phyloP scores from a whole-genome alignment of 1,140 invertebrate genomes.

The Nomia melanderi region DNA sequence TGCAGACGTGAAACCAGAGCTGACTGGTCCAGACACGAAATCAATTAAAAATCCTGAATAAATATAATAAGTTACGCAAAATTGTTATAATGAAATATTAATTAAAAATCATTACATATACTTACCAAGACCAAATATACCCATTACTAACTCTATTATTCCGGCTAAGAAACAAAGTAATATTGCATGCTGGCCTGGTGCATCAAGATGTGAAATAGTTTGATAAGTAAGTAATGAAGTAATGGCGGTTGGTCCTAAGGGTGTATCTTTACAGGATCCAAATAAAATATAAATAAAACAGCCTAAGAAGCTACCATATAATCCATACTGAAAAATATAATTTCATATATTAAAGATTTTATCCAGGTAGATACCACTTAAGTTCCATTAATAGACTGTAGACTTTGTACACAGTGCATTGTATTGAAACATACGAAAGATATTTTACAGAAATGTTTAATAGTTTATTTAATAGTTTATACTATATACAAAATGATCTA shows the following conservation, averaged over 20 bases:
- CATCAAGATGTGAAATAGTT: slow-evolving; percentile 84
- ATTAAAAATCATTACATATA: slow-evolving; percentile 8
- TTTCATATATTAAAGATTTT: neutral
- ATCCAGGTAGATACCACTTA: neutral
- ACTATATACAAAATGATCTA: too few relatives aligned
- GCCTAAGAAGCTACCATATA: slow-evolving; percentile 95
- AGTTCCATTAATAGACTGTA: neutral
- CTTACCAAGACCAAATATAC: slow-evolving; percentile 91
- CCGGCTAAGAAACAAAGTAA: slow-evolving; percentile 91
- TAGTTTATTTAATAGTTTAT: too few relatives aligned
- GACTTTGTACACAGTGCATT: too few relatives aligned
- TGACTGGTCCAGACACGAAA: slow-evolving; percentile 96
- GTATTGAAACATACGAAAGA: too few relatives aligned
- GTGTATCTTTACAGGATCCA: slow-evolving; percentile 94
- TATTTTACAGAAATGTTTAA: too few relatives aligned
- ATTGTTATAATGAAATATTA: too few relatives aligned
- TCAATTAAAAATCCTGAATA: slow-evolving; percentile 92
- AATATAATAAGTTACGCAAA: too few relatives aligned
- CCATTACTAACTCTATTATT: slow-evolving; percentile 91
- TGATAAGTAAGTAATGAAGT: slow-evolving; percentile 91
- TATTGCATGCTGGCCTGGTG: slow-evolving; percentile 86
- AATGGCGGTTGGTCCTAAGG: slow-evolving; percentile 93
- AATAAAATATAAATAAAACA: slow-evolving; percentile 95
- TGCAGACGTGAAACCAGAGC: slow-evolving; percentile 95
- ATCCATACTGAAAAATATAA: slow-evolving; percentile 86